Base-by-base conservation (phyloP, 1,140 invertebrate species). In the Zelostemma sp. region DNA sequence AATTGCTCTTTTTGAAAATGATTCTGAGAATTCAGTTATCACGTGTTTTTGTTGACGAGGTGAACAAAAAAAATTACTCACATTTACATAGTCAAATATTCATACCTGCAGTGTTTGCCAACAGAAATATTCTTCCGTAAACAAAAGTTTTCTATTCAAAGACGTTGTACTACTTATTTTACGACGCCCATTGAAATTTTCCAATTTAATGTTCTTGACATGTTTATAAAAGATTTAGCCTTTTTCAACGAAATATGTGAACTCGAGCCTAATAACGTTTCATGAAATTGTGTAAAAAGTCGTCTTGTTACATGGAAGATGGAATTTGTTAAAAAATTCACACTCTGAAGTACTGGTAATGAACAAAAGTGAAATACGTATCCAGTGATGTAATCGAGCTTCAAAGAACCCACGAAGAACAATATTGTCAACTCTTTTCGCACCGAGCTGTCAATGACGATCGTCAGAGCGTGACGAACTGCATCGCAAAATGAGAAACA, bases 351-450 rank as follows among this genome's bases (percentile, higher is more conserved):
- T 38, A 59, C 53, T 57, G 33, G 41, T 48, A 15, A 14, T 41
- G n/a, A n/a, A 46, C 35, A 40, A 50, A 58, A 53, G 58, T 58
- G 58, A 71, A 66, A 71, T 58, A 63, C 54, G 40, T 15, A n/a
- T 53, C 43, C 51, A 53, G 25, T 68, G 58, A 62, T 33, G 61
- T 54, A 71, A 49, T 54, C 46, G 61, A 71, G 53, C 57, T 58
- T 71, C 57, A 59, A 66, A 67, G 59, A 57, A 72, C 64, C 60
- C 57, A 61, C 69, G 19, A 61, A 61, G 60, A 68, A 72, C 64
- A 72, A 64, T 74, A 64, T 71, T 59, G 67, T 58, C 67, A 65
- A 64, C 72, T 74, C 50, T 65, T 72, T 70, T 70, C 68, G 58
- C 61, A 41, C 8, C 19, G 6, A 56, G 31, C 47, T 45, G 55